Evolutionary conservation across 2,797 vertebrate genomes (phyloP).

Genomic region (Karalla daura): DNA sequence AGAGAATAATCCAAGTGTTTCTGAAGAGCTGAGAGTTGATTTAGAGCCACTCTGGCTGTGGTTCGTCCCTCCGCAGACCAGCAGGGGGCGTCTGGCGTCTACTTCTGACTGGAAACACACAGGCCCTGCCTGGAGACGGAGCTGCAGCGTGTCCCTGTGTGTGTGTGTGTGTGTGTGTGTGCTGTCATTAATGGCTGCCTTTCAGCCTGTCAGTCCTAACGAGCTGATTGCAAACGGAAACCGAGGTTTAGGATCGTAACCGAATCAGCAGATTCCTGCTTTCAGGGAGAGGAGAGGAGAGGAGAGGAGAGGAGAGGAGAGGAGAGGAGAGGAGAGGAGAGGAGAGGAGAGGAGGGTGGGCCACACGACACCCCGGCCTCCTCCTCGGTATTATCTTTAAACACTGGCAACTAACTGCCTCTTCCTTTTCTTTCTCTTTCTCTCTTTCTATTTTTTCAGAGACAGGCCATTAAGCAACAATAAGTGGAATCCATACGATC

Average conservation of each 20-base stretch:
- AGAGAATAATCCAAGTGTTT: not conserved
- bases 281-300: conserved; percentile 27
- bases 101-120: conserved; percentile 29
- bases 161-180: conserved; percentile 16
- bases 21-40: not conserved
- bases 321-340: not conserved
- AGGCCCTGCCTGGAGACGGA: conserved; percentile 31
- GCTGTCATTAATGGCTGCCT: conserved; percentile 63
- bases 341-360: conserved; percentile 17
- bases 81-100: conserved; percentile 69
- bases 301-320: not conserved
- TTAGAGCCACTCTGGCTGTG: not conserved
- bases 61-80: conserved; percentile 45
- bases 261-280: conserved; percentile 70
- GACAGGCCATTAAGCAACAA: conserved; percentile 75
- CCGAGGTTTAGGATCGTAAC: conserved; percentile 74
- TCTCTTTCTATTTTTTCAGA: too few species aligned
- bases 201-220: conserved; percentile 68
- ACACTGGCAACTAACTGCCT: conserved; percentile 54
- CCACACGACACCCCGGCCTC: conserved; percentile 40
- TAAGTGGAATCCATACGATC: conserved; percentile 77
- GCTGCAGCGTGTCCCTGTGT: conserved; percentile 25
- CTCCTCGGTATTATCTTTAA: conserved; percentile 65
- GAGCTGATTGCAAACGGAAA: conserved; percentile 72
- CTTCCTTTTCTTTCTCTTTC: too few species aligned